phyloP scores from a whole-genome alignment of 2,888 invertebrate species.

The Orthonevra nobilis region DNA sequence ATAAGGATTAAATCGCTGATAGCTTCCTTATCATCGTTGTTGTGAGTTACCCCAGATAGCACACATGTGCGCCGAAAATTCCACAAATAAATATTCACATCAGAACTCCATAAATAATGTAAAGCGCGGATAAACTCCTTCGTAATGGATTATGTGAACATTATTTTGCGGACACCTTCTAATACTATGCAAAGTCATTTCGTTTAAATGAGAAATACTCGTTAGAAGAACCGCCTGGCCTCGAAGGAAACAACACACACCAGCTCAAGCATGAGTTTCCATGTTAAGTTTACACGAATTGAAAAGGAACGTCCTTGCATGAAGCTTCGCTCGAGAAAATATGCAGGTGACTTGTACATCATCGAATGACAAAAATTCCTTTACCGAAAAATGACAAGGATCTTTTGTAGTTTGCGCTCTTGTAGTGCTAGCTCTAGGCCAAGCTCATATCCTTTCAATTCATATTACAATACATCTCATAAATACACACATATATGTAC shows the following conservation, averaged over 20 bases:
- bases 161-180: no score
- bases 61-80: slow-evolving; percentile 1
- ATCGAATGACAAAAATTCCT: slow-evolving; percentile 36
- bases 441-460: slow-evolving; percentile 53
- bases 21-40: no score
- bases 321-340: slow-evolving; percentile 4
- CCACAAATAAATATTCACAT: no score
- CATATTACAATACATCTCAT: slow-evolving; percentile 44
- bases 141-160: no score
- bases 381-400: slow-evolving; percentile 43
- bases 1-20: slow-evolving; percentile 35
- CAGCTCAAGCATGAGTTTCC: slow-evolving; percentile 13
- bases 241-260: no score
- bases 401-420: slow-evolving; percentile 10
- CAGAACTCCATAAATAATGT: no score
- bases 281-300: no score
- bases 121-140: no score
- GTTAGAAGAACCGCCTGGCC: neutral
- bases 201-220: slow-evolving; percentile 13
- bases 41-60: no score
- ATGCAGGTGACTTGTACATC: slow-evolving; percentile 48
- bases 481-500: slow-evolving; percentile 15
- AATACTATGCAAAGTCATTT: slow-evolving; percentile 24
- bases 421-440: slow-evolving; percentile 11
- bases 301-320: slow-evolving; percentile 11